Evolutionary conservation across 2,113 vertebrate species (phyloP).

Genomic region (Xiphophorus maculatus): DNA sequence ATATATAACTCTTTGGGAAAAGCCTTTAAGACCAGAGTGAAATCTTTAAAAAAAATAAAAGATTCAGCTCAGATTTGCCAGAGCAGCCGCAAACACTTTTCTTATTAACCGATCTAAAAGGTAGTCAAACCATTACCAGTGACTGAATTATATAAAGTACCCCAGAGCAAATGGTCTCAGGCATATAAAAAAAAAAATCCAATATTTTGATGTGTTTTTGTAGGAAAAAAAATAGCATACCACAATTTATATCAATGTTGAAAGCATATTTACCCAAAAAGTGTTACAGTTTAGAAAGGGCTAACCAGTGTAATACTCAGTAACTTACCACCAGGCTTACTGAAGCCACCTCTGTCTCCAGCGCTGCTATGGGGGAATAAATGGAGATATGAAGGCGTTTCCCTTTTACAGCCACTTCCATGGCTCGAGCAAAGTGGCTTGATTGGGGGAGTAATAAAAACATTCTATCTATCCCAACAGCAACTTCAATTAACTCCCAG

Average conservation of each 20-base stretch:
- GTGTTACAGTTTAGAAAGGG: slow-evolving; percentile 79
- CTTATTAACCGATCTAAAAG: slow-evolving; percentile 63
- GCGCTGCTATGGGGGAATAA: slow-evolving; percentile 99
- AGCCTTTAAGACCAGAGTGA: slow-evolving; percentile 72
- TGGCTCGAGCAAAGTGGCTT: slow-evolving; percentile 95
- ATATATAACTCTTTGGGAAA: slow-evolving; percentile 57
- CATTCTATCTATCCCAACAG: slow-evolving; percentile 88
- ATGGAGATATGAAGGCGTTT: slow-evolving; percentile 99
- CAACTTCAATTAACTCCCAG: slow-evolving; percentile 56
- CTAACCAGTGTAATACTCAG: slow-evolving; percentile 99
- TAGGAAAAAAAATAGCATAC: slow-evolving; percentile 56
- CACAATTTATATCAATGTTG: slow-evolving; percentile 70
- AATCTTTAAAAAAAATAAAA: slow-evolving; percentile 56
- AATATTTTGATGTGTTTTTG: slow-evolving; percentile 54
- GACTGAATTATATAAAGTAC: slow-evolving; percentile 67
- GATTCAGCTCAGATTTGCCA: slow-evolving; percentile 58
- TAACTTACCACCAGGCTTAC: slow-evolving; percentile 99
- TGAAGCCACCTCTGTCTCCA: slow-evolving; percentile 99
- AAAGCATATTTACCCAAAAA: slow-evolving; percentile 78
- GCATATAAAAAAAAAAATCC: slow-evolving; percentile 56
- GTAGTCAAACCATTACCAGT: slow-evolving; percentile 64
- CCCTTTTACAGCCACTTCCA: slow-evolving; percentile 98
- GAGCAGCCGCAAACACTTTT: slow-evolving; percentile 48
- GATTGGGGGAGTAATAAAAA: slow-evolving; percentile 85
- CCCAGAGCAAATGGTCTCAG: slow-evolving; percentile 72